Evolutionary conservation across 2,113 vertebrate species (phyloP), one percentile per base, ranked within the genome.

Genomic region (Antechinus stuartii): DNA sequence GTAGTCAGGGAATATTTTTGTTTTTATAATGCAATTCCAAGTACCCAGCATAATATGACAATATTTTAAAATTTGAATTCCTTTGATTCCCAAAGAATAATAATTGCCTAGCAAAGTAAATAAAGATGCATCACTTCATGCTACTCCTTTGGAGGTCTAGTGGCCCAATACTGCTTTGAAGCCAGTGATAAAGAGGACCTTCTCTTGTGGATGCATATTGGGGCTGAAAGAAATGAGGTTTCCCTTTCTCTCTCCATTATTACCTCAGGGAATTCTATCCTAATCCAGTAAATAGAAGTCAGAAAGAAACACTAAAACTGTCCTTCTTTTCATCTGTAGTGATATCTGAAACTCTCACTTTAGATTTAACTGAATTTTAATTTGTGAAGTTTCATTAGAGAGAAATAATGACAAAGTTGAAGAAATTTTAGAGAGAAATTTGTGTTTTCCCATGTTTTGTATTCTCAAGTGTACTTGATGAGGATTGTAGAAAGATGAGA

Each of bases 401-500:
- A 92, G 26, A 92, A 22, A 8, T 30, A 52, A 24, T 84, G 54
- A 92, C 26, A 94, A 30, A 4, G 91, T 94, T 22, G 54, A 92
- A 5, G 49, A 0, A 52, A 84, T 55, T 94, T 94, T 91, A 89
- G 54, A 49, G 95, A 56, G 16, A 95, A 46, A 91, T 35, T n/a
- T 35, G 25, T 0, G 0, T 12, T 93, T 92, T 94, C 52, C n/a
- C 8, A 47, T 92, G 9, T 30, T 91, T 53, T 50, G 3, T 0
- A 26, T 56, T 97, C 19, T 92, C 68, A 95, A 96, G 93, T 93
- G 54, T 92, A 94, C 95, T 89, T 1, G 90, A 61, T 92, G 95
- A 95, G 90, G 35, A 10, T 95, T 57, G 89, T 90, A 91, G 7
- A 95, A 97, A 16, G 42, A 95, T 76, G 19, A 95, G 97, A 94